phyloP scores from a whole-genome alignment of 2,113 vertebrate genomes.

The Prunella himalayana region DNA sequence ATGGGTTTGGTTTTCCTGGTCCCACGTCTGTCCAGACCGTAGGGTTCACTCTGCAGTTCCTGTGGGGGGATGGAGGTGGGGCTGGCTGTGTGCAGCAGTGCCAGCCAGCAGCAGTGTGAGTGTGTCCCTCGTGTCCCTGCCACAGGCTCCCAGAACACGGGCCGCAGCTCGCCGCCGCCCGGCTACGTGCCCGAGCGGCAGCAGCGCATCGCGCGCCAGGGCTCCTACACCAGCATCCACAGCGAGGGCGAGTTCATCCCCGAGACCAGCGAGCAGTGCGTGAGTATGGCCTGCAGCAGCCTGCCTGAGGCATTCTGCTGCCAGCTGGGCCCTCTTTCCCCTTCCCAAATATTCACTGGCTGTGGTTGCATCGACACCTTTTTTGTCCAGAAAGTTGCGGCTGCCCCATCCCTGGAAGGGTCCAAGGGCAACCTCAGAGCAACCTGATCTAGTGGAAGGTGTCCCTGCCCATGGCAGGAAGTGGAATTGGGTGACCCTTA shows the following conservation, averaged over 20 bases:
- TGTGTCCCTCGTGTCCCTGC: not conserved
- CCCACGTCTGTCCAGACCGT: not conserved
- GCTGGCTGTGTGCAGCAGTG: not conserved
- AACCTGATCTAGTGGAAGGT: not conserved
- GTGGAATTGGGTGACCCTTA: not conserved
- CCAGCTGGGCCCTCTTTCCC: not conserved
- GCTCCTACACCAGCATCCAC: conserved; percentile 96
- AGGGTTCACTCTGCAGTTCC: not conserved
- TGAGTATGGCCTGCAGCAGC: conserved; percentile 70
- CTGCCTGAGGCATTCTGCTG: not conserved
- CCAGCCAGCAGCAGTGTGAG: too few relatives aligned
- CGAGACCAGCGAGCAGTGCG: conserved; percentile 90
- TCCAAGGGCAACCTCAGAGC: not conserved
- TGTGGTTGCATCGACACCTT: not conserved
- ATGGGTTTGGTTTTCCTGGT: not conserved
- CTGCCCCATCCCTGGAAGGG: not conserved
- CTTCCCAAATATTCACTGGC: not conserved
- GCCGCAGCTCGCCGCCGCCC: conserved; percentile 92
- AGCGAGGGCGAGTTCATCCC: conserved; percentile 98
- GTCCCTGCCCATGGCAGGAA: not conserved
- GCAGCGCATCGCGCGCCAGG: conserved; percentile 92
- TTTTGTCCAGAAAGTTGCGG: not conserved
- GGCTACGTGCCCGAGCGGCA: conserved; percentile 93
- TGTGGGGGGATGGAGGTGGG: too few relatives aligned
- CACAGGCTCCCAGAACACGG: conserved; percentile 89